Evolutionary conservation across 2,888 invertebrate genomes (phyloP).

Genomic region (Plebejus anna): DNA sequence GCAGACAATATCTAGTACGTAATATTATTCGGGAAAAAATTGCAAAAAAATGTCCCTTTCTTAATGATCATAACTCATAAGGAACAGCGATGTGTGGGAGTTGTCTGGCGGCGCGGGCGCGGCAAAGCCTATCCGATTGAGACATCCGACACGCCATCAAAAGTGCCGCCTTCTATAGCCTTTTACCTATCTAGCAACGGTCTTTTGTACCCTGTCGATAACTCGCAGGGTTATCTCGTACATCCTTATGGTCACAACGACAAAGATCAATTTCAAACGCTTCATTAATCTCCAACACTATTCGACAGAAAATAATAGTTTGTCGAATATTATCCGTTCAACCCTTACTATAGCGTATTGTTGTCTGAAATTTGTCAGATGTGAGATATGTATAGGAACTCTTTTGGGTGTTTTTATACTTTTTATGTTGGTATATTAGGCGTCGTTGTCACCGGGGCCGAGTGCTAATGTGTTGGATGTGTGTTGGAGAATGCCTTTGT

Average conservation of each 20-base stretch:
- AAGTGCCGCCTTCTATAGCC: constrained; percentile 70
- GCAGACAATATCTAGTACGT: background rate
- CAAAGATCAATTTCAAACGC: constrained; percentile 42
- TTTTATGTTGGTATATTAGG: constrained; percentile 56
- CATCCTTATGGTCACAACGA: constrained; percentile 32
- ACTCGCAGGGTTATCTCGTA: constrained; percentile 33
- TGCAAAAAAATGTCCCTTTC: constrained; percentile 35
- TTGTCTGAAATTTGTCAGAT: constrained; percentile 76
- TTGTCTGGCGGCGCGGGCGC: constrained; percentile 46
- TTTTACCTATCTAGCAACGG: constrained; percentile 55
- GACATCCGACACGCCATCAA: constrained; percentile 75
- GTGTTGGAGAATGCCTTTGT: constrained; percentile 32
- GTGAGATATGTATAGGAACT: constrained; percentile 61
- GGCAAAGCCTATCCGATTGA: constrained; percentile 68
- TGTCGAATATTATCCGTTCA: constrained; percentile 62
- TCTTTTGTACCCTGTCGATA: constrained; percentile 40
- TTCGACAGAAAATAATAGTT: constrained; percentile 38
- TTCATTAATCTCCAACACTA: constrained; percentile 29
- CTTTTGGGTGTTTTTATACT: constrained; percentile 43
- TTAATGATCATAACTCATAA: constrained; percentile 37
- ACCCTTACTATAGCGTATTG: constrained; percentile 67
- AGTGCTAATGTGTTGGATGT: constrained; percentile 38
- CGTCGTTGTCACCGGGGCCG: constrained; percentile 59
- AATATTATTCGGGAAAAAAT: background rate
- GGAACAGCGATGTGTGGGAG: constrained; percentile 48